A percentile compares a stretch with the other conserved stretches of the same genome.
Evolutionary conservation across 2,113 vertebrate species (phyloP).

Genomic region (Delphinus delphis): DNA sequence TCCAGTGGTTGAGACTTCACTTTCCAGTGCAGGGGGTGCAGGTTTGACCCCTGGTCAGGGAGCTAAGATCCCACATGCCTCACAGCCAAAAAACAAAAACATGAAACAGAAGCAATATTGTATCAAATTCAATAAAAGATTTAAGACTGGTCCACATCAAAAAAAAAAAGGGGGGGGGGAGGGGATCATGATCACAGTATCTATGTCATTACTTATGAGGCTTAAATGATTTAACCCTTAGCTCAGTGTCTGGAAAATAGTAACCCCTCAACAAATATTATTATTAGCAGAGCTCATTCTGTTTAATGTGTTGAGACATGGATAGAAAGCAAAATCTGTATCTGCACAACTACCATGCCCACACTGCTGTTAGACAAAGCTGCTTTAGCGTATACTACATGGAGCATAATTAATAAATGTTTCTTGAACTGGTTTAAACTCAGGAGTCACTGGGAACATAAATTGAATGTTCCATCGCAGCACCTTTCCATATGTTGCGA

Average conservation of each 20-base stretch:
- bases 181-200: background rate
- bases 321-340: background rate
- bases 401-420: background rate
- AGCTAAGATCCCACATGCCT: no score
- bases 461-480: background rate
- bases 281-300: background rate
- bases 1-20: no score
- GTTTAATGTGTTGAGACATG: background rate
- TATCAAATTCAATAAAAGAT: no score
- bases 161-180: no score
- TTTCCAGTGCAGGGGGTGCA: no score
- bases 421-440: constrained; percentile 27
- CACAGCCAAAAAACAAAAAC: no score
- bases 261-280: background rate
- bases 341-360: background rate
- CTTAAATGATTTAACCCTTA: background rate
- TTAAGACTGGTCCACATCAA: no score
- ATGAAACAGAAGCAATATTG: no score
- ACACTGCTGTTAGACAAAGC: background rate
- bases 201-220: background rate
- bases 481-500: background rate
- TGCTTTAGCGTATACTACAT: background rate
- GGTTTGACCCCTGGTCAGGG: no score
- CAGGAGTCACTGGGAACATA: background rate
- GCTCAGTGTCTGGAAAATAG: background rate